phyloP scores from a whole-genome alignment of 2,888 invertebrate species.

The Ophion costatus region DNA sequence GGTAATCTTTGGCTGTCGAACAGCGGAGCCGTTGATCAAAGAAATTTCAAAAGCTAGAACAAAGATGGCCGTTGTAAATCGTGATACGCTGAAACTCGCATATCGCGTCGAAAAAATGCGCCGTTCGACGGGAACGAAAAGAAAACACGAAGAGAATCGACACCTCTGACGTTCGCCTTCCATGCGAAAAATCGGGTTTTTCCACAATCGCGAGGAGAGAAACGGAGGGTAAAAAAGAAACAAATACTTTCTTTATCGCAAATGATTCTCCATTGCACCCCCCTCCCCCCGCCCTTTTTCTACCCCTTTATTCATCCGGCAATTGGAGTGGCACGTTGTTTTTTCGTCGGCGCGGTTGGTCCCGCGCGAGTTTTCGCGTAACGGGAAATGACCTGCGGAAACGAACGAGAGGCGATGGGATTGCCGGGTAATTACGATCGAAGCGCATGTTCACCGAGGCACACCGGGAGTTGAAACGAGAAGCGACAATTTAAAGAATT shows the following conservation, averaged over 20 bases:
- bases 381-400: constrained; percentile 14
- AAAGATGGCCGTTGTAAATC: constrained; percentile 28
- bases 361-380: not conserved
- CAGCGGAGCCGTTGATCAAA: constrained; percentile 25
- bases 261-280: constrained; percentile 13
- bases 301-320: constrained; percentile 13
- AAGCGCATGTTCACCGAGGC: constrained; percentile 60
- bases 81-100: not conserved
- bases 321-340: constrained; percentile 15
- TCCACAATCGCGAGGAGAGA: constrained; percentile 1
- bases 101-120: not conserved
- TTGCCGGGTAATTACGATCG: constrained; percentile 42
- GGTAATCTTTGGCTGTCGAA: constrained; percentile 19
- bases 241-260: constrained; percentile 18
- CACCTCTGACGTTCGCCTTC: not conserved
- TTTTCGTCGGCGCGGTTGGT: constrained; percentile 25
- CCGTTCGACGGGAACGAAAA: not conserved
- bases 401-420: not conserved
- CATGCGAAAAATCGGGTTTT: constrained; percentile 5
- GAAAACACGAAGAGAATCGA: not conserved
- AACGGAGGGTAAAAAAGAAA: constrained; percentile 23
- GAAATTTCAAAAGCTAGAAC: not conserved
- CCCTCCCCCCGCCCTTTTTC: constrained; percentile 11
- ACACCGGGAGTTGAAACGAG: constrained; percentile 68
- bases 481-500: constrained; percentile 64